Evolutionary conservation across 2,888 invertebrate genomes (phyloP).

Genomic region (Apodemia zela): DNA sequence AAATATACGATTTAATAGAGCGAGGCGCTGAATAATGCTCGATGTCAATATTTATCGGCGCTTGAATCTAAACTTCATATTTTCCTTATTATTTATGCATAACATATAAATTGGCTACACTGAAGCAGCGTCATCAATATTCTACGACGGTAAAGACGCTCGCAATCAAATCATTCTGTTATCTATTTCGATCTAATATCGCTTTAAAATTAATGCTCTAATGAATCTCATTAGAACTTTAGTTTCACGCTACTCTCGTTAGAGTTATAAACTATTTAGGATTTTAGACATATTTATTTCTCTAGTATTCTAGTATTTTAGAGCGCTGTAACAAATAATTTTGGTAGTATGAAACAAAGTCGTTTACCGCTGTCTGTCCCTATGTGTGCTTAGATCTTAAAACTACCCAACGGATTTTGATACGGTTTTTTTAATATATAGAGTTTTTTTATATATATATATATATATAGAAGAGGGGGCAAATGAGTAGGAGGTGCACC

Average conservation of each 20-base stretch:
- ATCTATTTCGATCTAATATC: slow-evolving; percentile 24
- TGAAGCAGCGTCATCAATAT: slow-evolving; percentile 63
- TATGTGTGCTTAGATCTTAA: no score
- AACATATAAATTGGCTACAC: slow-evolving; percentile 71
- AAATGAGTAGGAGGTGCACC: no score
- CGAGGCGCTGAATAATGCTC: slow-evolving; percentile 7
- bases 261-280: no score
- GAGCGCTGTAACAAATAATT: no score
- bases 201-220: slow-evolving; percentile 31
- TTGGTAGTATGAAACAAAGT: no score
- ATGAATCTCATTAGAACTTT: background rate
- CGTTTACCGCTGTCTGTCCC: no score
- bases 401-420: no score
- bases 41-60: slow-evolving; percentile 62
- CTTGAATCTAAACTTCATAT: slow-evolving; percentile 46
- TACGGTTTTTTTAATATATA: no score
- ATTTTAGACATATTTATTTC: no score
- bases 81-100: slow-evolving; percentile 76
- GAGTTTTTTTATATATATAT: no score
- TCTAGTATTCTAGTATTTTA: no score
- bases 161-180: slow-evolving; percentile 36
- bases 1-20: slow-evolving; percentile 12
- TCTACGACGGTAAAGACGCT: slow-evolving; percentile 48
- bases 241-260: slow-evolving; percentile 11
- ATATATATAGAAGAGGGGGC: no score